Conservation (phyloP, 2,797 vertebrate genomes). For the Sebastes reedi region DNA sequence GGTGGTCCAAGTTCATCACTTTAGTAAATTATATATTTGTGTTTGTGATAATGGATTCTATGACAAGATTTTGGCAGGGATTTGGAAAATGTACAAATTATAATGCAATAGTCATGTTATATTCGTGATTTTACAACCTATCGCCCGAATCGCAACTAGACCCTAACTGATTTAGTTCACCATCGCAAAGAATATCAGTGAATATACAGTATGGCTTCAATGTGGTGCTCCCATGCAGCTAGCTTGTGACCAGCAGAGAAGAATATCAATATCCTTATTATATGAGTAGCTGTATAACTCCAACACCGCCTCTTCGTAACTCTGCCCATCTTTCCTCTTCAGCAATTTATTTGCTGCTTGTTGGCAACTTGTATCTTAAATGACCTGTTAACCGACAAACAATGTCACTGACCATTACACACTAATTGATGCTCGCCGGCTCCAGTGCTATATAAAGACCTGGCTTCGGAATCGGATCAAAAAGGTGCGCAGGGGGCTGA, state of each 20-base stretch:
- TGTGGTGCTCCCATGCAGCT: background rate
- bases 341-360: background rate
- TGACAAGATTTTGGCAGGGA: background rate
- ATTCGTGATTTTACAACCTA: background rate
- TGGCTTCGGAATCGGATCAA: background rate
- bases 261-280: background rate
- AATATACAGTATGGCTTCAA: background rate
- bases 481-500: background rate
- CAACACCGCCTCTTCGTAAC: background rate
- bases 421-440: background rate
- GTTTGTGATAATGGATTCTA: background rate
- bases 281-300: background rate
- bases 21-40: background rate
- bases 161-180: background rate
- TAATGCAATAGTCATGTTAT: background rate
- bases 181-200: background rate
- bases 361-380: constrained; percentile 5
- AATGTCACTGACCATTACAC: constrained; percentile 30
- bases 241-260: background rate
- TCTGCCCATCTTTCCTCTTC: background rate
- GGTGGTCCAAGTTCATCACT: background rate
- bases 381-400: background rate
- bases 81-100: background rate
- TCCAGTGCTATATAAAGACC: background rate
- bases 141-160: background rate